Conservation (phyloP, 2,888 invertebrate genomes). For the Pemphredon lugubris region DNA sequence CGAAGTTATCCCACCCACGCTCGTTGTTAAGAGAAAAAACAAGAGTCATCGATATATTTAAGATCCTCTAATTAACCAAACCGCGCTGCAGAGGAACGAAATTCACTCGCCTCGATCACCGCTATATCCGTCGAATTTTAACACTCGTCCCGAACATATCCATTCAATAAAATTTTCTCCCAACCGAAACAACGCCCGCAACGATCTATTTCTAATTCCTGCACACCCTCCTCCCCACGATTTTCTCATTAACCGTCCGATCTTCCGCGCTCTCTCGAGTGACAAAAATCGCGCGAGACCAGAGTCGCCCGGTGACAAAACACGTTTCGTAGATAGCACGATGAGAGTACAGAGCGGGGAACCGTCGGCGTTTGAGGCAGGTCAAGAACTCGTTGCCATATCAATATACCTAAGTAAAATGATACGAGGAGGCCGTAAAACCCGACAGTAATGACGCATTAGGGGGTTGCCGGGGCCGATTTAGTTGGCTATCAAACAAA, state of each 20-base stretch:
- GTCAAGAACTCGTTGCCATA: conserved; percentile 81
- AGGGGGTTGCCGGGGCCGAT: conserved; percentile 80
- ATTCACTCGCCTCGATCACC: too few species aligned
- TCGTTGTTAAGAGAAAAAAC: too few species aligned
- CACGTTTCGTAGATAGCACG: conserved; percentile 72
- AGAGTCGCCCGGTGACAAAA: conserved; percentile 42
- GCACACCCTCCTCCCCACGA: too few species aligned
- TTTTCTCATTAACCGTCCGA: background rate
- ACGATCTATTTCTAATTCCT: too few species aligned
- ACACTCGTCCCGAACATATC: too few species aligned
- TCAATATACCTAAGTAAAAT: conserved; percentile 82
- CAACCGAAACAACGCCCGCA: too few species aligned
- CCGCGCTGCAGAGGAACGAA: too few species aligned
- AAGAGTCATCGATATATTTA: too few species aligned
- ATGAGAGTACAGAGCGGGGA: conserved; percentile 47
- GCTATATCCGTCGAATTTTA: too few species aligned
- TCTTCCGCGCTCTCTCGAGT: conserved; percentile 1
- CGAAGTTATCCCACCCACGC: too few species aligned
- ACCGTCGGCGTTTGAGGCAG: conserved; percentile 77
- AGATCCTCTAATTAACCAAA: too few species aligned
- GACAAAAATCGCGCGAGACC: conserved; percentile 27
- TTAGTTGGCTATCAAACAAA: conserved; percentile 81
- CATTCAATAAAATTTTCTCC: too few species aligned
- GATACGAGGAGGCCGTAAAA: conserved; percentile 81
- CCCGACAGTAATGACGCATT: conserved; percentile 82